Base-by-base conservation (phyloP, 2,113 vertebrate genomes). In the Galemys pyrenaicus region DNA sequence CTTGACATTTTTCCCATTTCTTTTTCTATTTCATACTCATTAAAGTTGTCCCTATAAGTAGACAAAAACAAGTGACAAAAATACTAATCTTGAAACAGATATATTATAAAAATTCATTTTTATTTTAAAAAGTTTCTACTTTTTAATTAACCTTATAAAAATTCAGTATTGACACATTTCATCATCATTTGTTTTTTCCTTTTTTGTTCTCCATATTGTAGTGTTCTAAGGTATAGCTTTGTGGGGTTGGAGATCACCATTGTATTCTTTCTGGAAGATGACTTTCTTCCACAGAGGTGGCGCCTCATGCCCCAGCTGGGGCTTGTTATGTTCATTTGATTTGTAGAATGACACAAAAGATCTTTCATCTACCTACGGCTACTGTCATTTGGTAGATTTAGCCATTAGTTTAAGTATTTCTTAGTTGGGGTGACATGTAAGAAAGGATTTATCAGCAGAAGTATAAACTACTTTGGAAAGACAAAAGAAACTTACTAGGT, bases 381-480 rank as follows among this genome's bases (percentile, higher is more conserved):
- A 22, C 24, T 9, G 9, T 41, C 8, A 9, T 22, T 60, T 35
- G 35, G 15, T 19, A 32, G 64, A 82, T 93, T 73, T n/a, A 37
- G 71, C n/a, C 54, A 20, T 65, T 80, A 80, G n/a, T 54, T 73
- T 89, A 82, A 89, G 6, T 67, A 80, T 74, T 64, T 91, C 56
- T 86, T 89, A 56, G 24, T 64, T 35, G 58, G 28, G 16, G 54
- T 54, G 51, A 56, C 58, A n/a, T 26, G 7, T 84, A 78, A 60
- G 67, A 39, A 56, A 74, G 28, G 51, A 77, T 83, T 83, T 54
- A n/a, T 85, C 68, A 10, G 58, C 74, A 80, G 68, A 91, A 22
- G 5, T 37, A 9, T 4, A 41, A 71, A 44, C 41, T 86, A n/a
- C 88, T 89, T 84, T 80, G 54, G 60, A 89, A 90, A 94, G 58